Evolutionary conservation across 2,113 vertebrate genomes (phyloP).

Genomic region (Microcebus griseorufus): DNA sequence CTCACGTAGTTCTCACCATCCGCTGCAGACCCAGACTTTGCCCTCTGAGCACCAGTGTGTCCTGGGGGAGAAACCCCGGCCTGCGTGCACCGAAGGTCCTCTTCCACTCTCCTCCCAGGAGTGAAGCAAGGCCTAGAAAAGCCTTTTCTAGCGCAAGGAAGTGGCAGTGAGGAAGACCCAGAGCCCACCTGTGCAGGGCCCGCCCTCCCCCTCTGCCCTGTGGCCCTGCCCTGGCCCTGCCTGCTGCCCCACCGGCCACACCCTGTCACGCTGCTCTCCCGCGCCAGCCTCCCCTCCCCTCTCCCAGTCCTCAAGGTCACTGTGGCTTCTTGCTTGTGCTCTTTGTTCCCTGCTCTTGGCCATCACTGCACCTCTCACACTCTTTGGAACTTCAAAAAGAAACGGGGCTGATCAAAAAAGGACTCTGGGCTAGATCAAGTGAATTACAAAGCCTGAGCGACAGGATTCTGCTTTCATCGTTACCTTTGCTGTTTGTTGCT

Average conservation of each 20-base stretch:
- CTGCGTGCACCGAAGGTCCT: neutral
- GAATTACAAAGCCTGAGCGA: conserved; percentile 2
- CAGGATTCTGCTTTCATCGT: neutral
- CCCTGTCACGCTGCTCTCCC: neutral
- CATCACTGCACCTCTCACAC: neutral
- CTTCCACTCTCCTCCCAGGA: neutral
- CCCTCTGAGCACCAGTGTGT: neutral
- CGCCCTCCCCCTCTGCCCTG: neutral
- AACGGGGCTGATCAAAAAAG: conserved; percentile 3
- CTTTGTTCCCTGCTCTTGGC: neutral
- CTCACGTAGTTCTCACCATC: neutral
- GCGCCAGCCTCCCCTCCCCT: accelerated
- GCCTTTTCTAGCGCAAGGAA: neutral
- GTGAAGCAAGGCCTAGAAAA: neutral
- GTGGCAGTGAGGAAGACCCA: neutral
- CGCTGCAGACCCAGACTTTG: neutral
- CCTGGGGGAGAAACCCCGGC: neutral
- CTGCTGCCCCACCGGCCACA: accelerated
- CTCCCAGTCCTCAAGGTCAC: neutral
- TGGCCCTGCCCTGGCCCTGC: accelerated
- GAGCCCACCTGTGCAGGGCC: neutral
- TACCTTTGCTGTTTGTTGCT: neutral
- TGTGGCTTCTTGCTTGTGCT: neutral
- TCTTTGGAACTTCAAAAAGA: conserved; percentile 49
- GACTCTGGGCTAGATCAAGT: neutral